Percentiles rank a stretch among this genome's conserved stretches.
Conservation (phyloP, 35 echinoderm and acorn worm genomes). For the Patiria miniata region DNA sequence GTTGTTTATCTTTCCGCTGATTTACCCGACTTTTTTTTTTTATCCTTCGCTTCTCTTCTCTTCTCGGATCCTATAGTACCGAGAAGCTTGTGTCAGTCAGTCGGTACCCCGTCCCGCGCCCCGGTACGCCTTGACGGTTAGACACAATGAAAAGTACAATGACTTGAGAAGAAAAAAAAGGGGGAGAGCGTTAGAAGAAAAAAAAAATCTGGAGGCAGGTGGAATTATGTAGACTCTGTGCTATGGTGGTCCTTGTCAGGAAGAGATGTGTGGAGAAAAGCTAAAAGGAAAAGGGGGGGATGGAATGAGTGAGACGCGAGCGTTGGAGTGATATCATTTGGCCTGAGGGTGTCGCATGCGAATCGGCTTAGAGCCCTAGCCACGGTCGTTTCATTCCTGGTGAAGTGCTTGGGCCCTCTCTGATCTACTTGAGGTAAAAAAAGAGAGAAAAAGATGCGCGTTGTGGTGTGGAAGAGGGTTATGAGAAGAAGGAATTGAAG, state of each 20-base stretch:
- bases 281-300: neutral
- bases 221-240: neutral
- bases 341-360: neutral
- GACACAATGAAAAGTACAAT: constrained; percentile 26
- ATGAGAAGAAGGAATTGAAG: too few relatives aligned
- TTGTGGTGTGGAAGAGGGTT: too few relatives aligned
- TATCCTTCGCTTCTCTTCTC: neutral
- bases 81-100: neutral
- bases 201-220: neutral
- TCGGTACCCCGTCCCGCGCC: neutral
- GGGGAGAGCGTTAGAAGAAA: neutral
- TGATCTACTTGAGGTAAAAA: too few relatives aligned
- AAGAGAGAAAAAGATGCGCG: too few relatives aligned
- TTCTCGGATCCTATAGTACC: too few relatives aligned
- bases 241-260: neutral
- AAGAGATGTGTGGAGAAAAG: neutral
- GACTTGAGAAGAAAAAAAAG: neutral
- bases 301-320: neutral
- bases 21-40: neutral
- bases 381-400: neutral
- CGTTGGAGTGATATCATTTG: neutral
- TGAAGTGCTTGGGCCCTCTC: neutral
- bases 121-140: neutral
- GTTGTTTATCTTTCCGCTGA: constrained; percentile 21
- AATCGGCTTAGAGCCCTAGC: constrained; percentile 1